Evolutionary conservation across 2,113 vertebrate species (phyloP).

Genomic region (Cacatua alba): DNA sequence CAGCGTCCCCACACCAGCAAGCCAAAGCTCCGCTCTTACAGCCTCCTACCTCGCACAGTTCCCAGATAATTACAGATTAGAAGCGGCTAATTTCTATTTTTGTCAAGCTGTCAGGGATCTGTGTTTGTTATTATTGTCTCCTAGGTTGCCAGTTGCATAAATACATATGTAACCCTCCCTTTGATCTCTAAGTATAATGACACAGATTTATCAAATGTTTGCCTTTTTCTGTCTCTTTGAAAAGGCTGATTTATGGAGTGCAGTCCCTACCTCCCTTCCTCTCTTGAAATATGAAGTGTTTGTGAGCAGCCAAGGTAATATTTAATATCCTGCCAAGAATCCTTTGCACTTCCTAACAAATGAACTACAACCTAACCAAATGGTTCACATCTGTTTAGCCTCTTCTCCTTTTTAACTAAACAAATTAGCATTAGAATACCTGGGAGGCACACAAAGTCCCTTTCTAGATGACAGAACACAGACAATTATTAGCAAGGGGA

Average conservation of each 20-base stretch:
- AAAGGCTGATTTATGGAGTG: conserved; percentile 75
- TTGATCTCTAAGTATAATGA: conserved; percentile 75
- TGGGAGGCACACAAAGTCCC: conserved; percentile 61
- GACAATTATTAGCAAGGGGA: conserved; percentile 71
- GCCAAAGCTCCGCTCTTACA: background rate
- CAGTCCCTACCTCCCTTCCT: conserved; percentile 70
- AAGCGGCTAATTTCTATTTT: conserved; percentile 67
- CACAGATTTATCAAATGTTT: conserved; percentile 81
- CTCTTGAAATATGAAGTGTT: conserved; percentile 83
- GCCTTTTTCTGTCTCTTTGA: conserved; percentile 75
- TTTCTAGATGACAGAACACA: conserved; percentile 76
- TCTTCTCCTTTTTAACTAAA: conserved; percentile 74
- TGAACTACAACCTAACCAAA: conserved; percentile 76
- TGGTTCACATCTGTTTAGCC: conserved; percentile 80
- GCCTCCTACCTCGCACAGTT: conserved; percentile 17
- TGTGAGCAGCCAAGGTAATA: conserved; percentile 79
- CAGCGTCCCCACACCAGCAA: background rate
- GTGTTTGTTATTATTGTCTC: conserved; percentile 65
- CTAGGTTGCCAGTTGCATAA: conserved; percentile 67
- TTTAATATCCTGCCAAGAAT: conserved; percentile 80
- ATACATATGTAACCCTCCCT: conserved; percentile 71
- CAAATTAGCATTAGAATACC: conserved; percentile 82
- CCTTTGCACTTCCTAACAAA: conserved; percentile 78
- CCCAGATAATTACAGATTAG: conserved; percentile 62
- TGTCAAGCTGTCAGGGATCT: conserved; percentile 58